Evolutionary conservation across 1,140 invertebrate genomes (phyloP).

Genomic region (Diploscapter pachys): DNA sequence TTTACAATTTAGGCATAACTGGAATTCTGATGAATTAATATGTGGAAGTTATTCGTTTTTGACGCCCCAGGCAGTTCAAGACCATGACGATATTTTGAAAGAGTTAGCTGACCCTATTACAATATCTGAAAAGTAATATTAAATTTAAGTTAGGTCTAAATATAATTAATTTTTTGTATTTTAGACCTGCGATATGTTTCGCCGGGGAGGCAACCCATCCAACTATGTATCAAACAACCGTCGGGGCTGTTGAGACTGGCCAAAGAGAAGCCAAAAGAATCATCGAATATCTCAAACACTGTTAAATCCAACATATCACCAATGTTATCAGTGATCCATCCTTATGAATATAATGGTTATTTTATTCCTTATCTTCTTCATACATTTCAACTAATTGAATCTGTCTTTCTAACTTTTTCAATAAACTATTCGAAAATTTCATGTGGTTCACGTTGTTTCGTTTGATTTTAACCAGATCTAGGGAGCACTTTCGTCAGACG

Average conservation of each 20-base stretch:
- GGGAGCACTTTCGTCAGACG: too few relatives aligned
- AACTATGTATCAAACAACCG: conserved; percentile 35
- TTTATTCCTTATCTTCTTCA: too few relatives aligned
- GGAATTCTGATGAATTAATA: conserved; percentile 7
- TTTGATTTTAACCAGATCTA: too few relatives aligned
- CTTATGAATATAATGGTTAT: too few relatives aligned
- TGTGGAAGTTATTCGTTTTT: conserved; percentile 23
- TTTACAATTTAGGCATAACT: not conserved
- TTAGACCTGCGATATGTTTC: conserved; percentile 19
- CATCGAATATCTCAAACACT: not conserved
- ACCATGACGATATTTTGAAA: conserved; percentile 9
- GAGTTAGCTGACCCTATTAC: conserved; percentile 2
- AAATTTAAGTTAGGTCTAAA: not conserved
- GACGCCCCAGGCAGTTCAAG: not conserved
- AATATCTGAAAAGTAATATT: not conserved
- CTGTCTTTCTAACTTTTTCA: too few relatives aligned
- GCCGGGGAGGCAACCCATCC: conserved; percentile 34
- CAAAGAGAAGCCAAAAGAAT: conserved; percentile 27
- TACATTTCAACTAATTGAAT: too few relatives aligned
- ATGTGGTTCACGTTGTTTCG: too few relatives aligned
- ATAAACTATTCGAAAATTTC: too few relatives aligned
- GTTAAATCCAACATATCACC: too few relatives aligned
- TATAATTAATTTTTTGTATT: not conserved
- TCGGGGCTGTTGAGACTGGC: conserved; percentile 29
- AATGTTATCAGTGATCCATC: too few relatives aligned